Base-by-base conservation (phyloP, 64 coral and sea anemone species). In the Catalaphyllia jardinei region DNA sequence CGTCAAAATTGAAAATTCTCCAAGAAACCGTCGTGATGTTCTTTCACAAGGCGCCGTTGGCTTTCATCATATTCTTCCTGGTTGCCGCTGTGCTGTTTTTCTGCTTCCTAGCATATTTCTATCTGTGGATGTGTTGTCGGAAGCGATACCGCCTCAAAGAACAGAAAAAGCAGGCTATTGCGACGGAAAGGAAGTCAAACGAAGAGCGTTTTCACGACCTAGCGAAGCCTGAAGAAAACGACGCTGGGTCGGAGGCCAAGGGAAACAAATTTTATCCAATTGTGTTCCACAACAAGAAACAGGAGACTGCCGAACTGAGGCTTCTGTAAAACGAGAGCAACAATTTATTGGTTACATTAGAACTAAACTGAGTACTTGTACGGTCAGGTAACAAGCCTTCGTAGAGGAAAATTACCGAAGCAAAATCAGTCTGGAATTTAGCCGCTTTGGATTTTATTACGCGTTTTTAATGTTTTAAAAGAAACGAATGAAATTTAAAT, bases 91-190 rank as follows among this genome's bases (percentile, higher is more conserved):
- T 69, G 30, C 14, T 85, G 22, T 85, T 85, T 72, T 85, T 85
- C 81, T 85, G 81, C 24, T 85, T 85, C 33, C 81, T 85, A 2
- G 60, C 62, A 2, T 85, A 85, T 85, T 85, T 85, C 28, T 85
- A 85, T 71, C n/a, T 85, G 20, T 85, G 81, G 81, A 85, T 85
- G 81, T 85, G 81, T 22, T 85, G 81, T 38, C 81, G 81, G 28
- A 85, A 85, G 39, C 22, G 81, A 71, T 85, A 85, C 15, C 81
- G 81, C 10, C 17, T 69, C 16, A 85, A 85, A 38, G 81, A 85
- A 39, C 81, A 85, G 39, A 20, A 39, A 24, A 51, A 64, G 25
- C 46, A n/a, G 27, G 31, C 63, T 14, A 49, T 3, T 35, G 33
- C 81, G 20, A 27, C 63, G 0, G 81, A 85, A 13, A 85, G 51